Base-by-base conservation (phyloP, 1,140 invertebrate genomes). In the Palaemon carinicauda region DNA sequence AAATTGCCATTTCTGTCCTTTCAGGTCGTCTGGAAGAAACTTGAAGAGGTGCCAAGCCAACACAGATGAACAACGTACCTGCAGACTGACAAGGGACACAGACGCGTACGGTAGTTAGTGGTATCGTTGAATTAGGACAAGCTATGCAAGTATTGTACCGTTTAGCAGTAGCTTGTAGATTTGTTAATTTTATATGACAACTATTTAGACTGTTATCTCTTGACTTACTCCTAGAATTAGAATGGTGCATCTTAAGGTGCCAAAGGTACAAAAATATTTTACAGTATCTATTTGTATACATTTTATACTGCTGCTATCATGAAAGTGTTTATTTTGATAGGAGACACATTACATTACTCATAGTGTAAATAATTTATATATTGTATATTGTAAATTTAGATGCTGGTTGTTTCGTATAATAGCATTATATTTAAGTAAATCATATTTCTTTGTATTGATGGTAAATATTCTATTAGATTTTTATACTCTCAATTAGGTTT, bases 21-120 rank as follows among this genome's bases (percentile, higher is more conserved):
- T n/a, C 65, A 69, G 65, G 65, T 69, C 17, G 65, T 69, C 24
- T 69, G 65, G 65, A 69, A 69, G 65, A 69, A 69, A n/a, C 65
- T 69, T 14, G 65, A 69, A 69, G 65, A 69, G 21, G 65, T 69
- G 29, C 65, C 65, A 69, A 69, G 65, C 29, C 65, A 69, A 9
- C 65, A 69, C 24, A 69, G 65, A 69, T 69, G 24, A 69, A 41
- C 12, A 12, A 41, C 41, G 41, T 41, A 41, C 41, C 41, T 41
- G 41, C 41, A 41, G 41, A 41, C 41, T 41, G 41, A 41, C 41
- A 41, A 41, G 41, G 41, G 41, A 41, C 65, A 69, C 24, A 31
- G 29, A 27, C 24, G 29, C 21, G n/a, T 69, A 31, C n/a, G 29
- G 65, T 69, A 31, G 12, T 27, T 27, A 24, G 24, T 69, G 21